phyloP scores from a whole-genome alignment of 2,113 vertebrate genomes.

The Conger conger region DNA sequence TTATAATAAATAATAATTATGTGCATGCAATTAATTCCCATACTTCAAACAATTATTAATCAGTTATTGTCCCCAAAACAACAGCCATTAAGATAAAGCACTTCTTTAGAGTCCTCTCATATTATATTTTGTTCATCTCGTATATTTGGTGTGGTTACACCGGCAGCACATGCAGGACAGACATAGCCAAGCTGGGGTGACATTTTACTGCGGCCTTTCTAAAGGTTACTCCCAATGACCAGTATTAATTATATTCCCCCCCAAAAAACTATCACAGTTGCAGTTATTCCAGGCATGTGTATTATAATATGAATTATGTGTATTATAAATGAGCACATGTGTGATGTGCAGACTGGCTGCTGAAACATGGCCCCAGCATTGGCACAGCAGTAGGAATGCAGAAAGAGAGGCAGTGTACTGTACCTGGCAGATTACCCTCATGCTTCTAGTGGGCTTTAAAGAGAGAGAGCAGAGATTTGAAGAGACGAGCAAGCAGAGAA shows the following conservation, averaged over 20 bases:
- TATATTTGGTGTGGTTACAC: background rate
- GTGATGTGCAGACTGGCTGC: conserved; percentile 38
- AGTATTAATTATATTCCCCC: background rate
- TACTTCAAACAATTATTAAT: background rate
- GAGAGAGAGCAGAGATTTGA: conserved; percentile 91
- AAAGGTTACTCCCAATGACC: background rate
- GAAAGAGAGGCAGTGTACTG: conserved; percentile 75
- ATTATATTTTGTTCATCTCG: background rate
- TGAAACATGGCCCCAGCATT: conserved; percentile 61
- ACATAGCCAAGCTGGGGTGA: background rate
- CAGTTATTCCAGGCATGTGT: background rate
- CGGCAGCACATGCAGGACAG: background rate
- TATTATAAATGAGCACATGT: background rate
- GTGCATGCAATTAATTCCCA: background rate
- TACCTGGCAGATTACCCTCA: conserved; percentile 99
- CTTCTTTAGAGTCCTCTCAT: background rate
- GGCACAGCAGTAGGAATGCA: conserved; percentile 61
- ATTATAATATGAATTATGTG: background rate
- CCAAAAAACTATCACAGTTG: background rate
- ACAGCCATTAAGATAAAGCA: background rate
- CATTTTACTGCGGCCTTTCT: background rate
- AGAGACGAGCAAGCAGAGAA: conserved; percentile 77
- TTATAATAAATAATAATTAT: background rate
- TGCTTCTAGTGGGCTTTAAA: conserved; percentile 99
- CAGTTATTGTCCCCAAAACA: background rate